Conservation (phyloP, 1,140 invertebrate species). For the Amyelois transitella region DNA sequence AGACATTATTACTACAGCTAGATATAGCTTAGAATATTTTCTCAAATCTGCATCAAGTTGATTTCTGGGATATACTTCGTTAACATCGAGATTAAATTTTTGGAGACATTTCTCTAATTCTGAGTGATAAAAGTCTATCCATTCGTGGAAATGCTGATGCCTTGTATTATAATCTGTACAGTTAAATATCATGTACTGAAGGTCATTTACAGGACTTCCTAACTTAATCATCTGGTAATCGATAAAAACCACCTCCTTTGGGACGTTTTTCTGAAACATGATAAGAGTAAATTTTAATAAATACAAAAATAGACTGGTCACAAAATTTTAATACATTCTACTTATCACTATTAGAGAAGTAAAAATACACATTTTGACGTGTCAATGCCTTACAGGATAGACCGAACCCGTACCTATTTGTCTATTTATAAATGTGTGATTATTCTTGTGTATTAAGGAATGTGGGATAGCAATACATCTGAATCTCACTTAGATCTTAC, state of each 20-base stretch:
- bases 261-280: slow-evolving; percentile 21
- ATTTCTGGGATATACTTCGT: slow-evolving; percentile 19
- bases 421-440: too few species aligned
- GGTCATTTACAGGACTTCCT: slow-evolving; percentile 18
- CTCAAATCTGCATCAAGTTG: slow-evolving; percentile 26
- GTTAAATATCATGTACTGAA: slow-evolving; percentile 24
- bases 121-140: slow-evolving; percentile 28
- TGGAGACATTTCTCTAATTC: slow-evolving; percentile 18
- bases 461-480: too few species aligned
- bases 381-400: too few species aligned
- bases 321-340: neutral
- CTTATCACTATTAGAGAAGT: neutral
- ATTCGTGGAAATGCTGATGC: slow-evolving; percentile 22
- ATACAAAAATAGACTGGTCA: neutral
- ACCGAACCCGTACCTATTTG: too few species aligned
- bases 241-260: slow-evolving; percentile 19
- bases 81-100: slow-evolving; percentile 18
- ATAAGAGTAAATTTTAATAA: neutral
- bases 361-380: neutral
- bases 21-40: slow-evolving; percentile 19
- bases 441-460: too few species aligned
- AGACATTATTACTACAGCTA: slow-evolving; percentile 11
- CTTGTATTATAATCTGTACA: slow-evolving; percentile 26
- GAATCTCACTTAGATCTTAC: too few species aligned
- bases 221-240: slow-evolving; percentile 25